Evolutionary conservation across 2,113 vertebrate genomes (phyloP), one percentile per base, ranked within the genome.

Genomic region (Saimiri boliviensis): DNA sequence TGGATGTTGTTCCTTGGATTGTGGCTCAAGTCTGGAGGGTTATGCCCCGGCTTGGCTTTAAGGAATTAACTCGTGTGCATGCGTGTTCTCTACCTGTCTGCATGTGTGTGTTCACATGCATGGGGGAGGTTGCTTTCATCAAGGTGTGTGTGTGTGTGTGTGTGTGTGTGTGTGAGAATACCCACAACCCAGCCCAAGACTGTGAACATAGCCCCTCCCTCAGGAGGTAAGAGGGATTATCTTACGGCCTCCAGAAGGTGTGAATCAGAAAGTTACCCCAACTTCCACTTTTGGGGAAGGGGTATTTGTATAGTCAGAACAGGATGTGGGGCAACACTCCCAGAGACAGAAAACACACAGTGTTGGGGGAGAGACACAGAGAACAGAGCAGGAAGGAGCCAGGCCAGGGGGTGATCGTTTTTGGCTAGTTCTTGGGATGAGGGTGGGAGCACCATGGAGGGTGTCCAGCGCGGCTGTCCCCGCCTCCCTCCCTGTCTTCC

Each of bases 381-480:
- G 37, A 52, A 11, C 16, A 40, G 70, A 49, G 40, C 35, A 4
- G 5, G 21, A 30, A 70, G 66, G 76, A 71, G 13, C 42, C 94
- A 21, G 45, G 30, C 7, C 5, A 17, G 47, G 6, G 20, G 17
- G 20, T 16, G 40, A 42, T 16, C 1, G 49, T 71, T 40, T 25
- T 73, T 32, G 60, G 27, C 60, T 63, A 30, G 60, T 63, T 63
- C 60, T 63, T 32, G 20, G 19, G 82, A 13, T 1, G 17, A 56
- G 30, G 37, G 17, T 35, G 56, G 66, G 87, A 37, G 54, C 27
- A n/a, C 74, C 54, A 66, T 52, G 68, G 80, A 47, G 77, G 21
- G 3, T 8, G 2, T 32, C 60, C 42, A 23, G 30, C 2, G 1
- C 37, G 45, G 1, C 16, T 5, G 25, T 32, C 19, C 30, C 68